These are phyloP conservation scores for Varanus salvator DNA, from an alignment of 2,113 vertebrate genomes.

Conservation along the genomic window DNA sequence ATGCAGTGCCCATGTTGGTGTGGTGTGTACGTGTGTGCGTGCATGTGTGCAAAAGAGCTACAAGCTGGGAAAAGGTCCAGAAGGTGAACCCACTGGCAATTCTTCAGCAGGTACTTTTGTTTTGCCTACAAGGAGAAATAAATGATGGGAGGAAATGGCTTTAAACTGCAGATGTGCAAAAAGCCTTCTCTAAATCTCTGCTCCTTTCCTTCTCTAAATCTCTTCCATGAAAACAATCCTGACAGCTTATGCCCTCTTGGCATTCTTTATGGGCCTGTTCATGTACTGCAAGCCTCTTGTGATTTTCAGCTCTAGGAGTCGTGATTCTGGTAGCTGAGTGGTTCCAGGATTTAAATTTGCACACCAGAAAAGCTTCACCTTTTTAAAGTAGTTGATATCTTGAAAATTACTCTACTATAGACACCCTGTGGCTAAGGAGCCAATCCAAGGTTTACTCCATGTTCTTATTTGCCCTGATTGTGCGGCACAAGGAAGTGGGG, in stretches of 20 bases:
- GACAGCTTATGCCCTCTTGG: background rate
- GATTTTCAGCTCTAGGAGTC: background rate
- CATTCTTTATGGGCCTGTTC: background rate
- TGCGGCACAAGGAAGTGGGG: background rate
- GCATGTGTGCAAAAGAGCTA: too few species aligned
- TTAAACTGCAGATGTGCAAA: background rate
- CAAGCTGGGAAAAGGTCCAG: too few species aligned
- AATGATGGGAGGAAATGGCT: background rate
- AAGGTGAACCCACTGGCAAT: background rate
- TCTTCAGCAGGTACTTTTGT: background rate
- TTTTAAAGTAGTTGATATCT: background rate
- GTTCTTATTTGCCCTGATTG: background rate
- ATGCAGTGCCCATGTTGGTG: too few species aligned
- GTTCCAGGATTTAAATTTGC: background rate
- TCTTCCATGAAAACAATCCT: background rate
- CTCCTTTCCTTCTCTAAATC: background rate
- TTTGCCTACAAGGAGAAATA: background rate
- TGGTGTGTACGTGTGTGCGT: too few species aligned
- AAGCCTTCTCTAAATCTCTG: background rate
- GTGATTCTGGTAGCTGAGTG: background rate
- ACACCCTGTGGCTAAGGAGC: background rate
- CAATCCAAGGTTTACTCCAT: too few species aligned
- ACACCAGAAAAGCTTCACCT: too few species aligned
- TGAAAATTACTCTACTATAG: background rate
- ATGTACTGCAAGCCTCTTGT: background rate